Conservation (phyloP, 2,888 invertebrate genomes). For the Criorhina ranunculi region DNA sequence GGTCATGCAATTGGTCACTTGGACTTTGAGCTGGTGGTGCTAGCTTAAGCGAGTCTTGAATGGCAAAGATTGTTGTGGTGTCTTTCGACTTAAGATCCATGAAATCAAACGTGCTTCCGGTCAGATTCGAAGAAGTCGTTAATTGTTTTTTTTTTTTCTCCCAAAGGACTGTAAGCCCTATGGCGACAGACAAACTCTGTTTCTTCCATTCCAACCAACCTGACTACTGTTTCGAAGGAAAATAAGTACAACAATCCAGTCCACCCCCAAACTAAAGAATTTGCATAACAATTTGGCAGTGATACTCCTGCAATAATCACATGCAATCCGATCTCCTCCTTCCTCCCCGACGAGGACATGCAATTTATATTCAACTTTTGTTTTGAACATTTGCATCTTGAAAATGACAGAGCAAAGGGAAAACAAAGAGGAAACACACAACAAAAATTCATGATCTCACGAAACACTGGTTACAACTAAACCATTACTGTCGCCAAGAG, state of each 20-base stretch:
- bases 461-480: slow-evolving; percentile 19
- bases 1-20: too few relatives aligned
- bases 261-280: not conserved
- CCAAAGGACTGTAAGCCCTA: too few relatives aligned
- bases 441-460: slow-evolving; percentile 37
- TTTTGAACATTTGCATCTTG: slow-evolving; percentile 29
- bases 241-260: not conserved
- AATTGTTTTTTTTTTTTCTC: too few relatives aligned
- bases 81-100: too few relatives aligned
- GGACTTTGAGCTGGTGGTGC: too few relatives aligned
- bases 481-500: slow-evolving; percentile 43
- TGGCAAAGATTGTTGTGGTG: too few relatives aligned
- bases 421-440: slow-evolving; percentile 1
- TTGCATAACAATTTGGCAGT: slow-evolving; percentile 44
- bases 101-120: too few relatives aligned
- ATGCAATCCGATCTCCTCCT: slow-evolving; percentile 8
- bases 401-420: not conserved
- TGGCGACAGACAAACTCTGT: too few relatives aligned
- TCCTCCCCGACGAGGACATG: not conserved
- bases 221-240: not conserved
- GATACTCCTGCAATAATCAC: slow-evolving; percentile 2
- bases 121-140: too few relatives aligned
- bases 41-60: too few relatives aligned
- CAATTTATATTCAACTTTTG: slow-evolving; percentile 6
- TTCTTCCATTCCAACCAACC: too few relatives aligned